Conservation (phyloP, 37 sponge, comb jelly and placozoan genomes). For the Aplysina aerophoba region DNA sequence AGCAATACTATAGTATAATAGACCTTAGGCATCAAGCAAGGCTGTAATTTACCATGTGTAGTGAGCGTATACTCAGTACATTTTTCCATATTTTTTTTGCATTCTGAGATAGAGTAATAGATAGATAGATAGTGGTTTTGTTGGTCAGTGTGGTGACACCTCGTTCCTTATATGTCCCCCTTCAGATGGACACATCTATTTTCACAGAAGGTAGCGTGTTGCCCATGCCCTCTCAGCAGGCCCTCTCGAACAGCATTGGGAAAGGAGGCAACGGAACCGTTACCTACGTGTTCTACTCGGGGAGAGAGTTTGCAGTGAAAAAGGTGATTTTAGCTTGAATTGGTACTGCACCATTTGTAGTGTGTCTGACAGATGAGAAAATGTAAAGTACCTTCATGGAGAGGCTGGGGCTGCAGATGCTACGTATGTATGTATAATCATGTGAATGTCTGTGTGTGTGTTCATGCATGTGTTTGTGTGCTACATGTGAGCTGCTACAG, state of each 20-base stretch:
- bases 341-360: too few species aligned
- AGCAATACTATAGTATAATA: too few species aligned
- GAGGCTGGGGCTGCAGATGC: not conserved
- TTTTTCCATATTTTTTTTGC: too few species aligned
- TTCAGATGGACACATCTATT: not conserved
- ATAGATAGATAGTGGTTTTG: not conserved
- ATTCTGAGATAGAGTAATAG: too few species aligned
- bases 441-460: not conserved
- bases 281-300: not conserved
- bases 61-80: too few species aligned
- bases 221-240: constrained; percentile 10
- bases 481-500: too few species aligned
- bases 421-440: not conserved
- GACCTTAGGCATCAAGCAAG: too few species aligned
- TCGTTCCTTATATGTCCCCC: not conserved
- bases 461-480: too few species aligned
- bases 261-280: constrained; percentile 29
- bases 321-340: constrained; percentile 5
- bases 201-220: not conserved
- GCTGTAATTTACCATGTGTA: too few species aligned
- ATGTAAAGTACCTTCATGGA: not conserved
- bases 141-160: not conserved
- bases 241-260: constrained; percentile 2
- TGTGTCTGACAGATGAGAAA: too few species aligned
- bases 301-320: constrained; percentile 35